A percentile compares a stretch with the other conserved stretches of the same genome.
Evolutionary conservation across 2,113 vertebrate genomes (phyloP).

Genomic region (Leptocoma aspasia): DNA sequence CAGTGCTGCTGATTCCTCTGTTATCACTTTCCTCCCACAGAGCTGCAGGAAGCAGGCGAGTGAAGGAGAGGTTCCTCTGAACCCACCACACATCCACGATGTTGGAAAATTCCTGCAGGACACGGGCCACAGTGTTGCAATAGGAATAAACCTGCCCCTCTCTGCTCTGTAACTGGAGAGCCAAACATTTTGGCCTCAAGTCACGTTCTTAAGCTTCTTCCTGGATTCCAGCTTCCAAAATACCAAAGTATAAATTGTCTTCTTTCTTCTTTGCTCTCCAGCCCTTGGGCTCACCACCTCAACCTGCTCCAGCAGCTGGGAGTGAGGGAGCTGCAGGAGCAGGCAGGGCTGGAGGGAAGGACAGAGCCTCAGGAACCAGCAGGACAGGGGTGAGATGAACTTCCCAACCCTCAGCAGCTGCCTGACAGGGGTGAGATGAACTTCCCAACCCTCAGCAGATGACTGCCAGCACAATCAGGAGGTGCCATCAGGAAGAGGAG

Average conservation of each 20-base stretch:
- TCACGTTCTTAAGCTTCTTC: conserved; percentile 49
- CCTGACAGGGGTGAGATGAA: not conserved
- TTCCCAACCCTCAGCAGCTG: not conserved
- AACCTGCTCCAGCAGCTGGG: conserved; percentile 12
- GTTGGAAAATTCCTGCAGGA: not conserved
- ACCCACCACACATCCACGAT: not conserved
- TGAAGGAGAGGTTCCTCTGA: not conserved
- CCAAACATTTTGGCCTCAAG: conserved; percentile 51
- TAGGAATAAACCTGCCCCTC: conserved; percentile 31
- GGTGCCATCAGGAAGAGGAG: not conserved
- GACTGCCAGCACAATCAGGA: not conserved
- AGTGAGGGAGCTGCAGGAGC: not conserved
- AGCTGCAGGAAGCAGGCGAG: not conserved
- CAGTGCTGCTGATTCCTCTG: not conserved
- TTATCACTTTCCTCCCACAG: not conserved
- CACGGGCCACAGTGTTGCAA: not conserved
- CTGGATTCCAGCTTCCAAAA: conserved; percentile 56
- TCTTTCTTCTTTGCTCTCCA: conserved; percentile 26
- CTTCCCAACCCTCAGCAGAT: not conserved
- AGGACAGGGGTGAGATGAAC: not conserved
- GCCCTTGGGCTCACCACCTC: not conserved
- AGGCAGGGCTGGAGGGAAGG: not conserved
- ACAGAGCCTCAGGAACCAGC: not conserved
- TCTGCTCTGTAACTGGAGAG: not conserved
- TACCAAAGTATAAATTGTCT: conserved; percentile 43